Evolutionary conservation across 2,888 invertebrate genomes (phyloP).

Genomic region (Horisme vitalbata): DNA sequence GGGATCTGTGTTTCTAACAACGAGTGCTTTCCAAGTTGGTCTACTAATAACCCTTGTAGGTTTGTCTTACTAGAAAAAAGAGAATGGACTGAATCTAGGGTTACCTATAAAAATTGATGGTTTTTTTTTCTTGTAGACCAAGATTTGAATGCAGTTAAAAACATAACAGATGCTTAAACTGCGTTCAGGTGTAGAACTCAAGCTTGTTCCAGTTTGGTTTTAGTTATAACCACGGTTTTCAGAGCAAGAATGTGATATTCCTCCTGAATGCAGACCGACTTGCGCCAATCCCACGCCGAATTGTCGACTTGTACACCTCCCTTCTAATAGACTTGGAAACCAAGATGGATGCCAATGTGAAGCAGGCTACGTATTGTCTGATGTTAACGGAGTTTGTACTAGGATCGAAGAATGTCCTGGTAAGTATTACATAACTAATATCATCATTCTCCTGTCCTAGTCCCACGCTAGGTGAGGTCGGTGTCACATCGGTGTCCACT

Average conservation of each 20-base stretch:
- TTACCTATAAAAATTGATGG: no score
- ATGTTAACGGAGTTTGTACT: constrained; percentile 34
- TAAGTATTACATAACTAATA: constrained; percentile 8
- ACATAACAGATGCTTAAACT: no score
- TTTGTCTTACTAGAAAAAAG: no score
- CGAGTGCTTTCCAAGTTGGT: constrained; percentile 18
- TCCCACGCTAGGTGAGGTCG: no score
- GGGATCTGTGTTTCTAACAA: constrained; percentile 41
- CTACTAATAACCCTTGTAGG: not conserved
- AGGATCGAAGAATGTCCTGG: constrained; percentile 36
- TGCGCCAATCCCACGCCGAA: constrained; percentile 28
- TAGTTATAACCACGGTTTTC: not conserved
- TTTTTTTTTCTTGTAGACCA: no score
- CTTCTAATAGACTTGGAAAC: constrained; percentile 4
- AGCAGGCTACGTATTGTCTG: constrained; percentile 31
- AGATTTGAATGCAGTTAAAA: no score
- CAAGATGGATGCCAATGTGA: constrained; percentile 34
- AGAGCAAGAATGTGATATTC: constrained; percentile 14
- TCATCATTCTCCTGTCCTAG: not conserved
- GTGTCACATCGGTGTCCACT: no score
- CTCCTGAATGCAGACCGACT: constrained; percentile 31
- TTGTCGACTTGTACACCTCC: constrained; percentile 4
- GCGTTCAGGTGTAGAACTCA: no score
- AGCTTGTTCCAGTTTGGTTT: not conserved
- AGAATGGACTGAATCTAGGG: no score